Percentiles rank a stretch among this genome's conserved stretches.
Conservation (phyloP, 2,797 vertebrate species). For the Gymnoscopelus microlampas region DNA sequence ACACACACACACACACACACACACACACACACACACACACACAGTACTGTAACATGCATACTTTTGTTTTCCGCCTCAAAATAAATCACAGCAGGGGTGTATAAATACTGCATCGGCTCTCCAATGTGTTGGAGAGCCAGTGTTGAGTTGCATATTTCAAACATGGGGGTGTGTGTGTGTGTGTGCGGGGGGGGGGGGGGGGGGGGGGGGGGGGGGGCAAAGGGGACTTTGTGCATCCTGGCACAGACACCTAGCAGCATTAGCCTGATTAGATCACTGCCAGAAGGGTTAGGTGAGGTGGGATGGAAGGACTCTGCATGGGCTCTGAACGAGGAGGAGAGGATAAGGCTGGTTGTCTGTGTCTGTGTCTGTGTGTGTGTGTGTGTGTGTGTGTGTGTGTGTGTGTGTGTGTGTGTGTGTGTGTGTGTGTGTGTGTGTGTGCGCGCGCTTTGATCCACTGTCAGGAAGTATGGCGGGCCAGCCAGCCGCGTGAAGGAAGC, state of each 20-base stretch:
- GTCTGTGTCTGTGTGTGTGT: too few relatives aligned
- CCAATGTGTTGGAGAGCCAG: constrained; percentile 32
- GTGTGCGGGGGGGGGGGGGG: neutral
- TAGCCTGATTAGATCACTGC: constrained; percentile 65
- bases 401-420: too few relatives aligned
- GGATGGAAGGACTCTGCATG: constrained; percentile 27
- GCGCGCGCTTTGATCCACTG: constrained; percentile 61
- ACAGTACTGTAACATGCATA: constrained; percentile 9
- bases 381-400: too few relatives aligned
- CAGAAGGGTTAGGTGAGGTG: constrained; percentile 10
- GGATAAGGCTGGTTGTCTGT: constrained; percentile 33
- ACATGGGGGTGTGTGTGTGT: too few relatives aligned
- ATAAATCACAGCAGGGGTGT: constrained; percentile 37
- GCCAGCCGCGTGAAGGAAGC: constrained; percentile 42
- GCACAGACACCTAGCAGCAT: constrained; percentile 35
- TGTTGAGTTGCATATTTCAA: constrained; percentile 58
- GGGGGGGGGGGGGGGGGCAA: constrained; percentile 8
- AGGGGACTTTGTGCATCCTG: constrained; percentile 20
- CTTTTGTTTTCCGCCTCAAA: constrained; percentile 53
- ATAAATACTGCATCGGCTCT: constrained; percentile 40
- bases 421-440: too few relatives aligned
- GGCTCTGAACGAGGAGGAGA: constrained; percentile 20
- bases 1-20: constrained; percentile 33
- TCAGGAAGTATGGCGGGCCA: constrained; percentile 57
- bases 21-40: constrained; percentile 27